Conservation (phyloP, 2,797 vertebrate genomes). For the Halcyon smyrnensis region DNA sequence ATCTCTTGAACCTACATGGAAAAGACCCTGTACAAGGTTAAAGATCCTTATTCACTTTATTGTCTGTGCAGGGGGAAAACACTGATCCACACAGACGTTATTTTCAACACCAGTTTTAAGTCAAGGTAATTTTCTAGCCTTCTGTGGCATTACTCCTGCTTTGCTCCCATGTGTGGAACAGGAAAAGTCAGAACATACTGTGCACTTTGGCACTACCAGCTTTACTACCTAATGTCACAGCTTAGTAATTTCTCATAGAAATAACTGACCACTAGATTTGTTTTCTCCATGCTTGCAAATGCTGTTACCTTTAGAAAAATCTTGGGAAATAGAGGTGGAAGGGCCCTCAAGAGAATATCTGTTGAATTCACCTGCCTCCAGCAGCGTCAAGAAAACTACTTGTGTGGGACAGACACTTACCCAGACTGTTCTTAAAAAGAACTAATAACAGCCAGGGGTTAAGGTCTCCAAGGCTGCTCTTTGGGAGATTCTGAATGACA, state of each 20-base stretch:
- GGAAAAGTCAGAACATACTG: rapidly evolving
- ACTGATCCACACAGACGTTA: neutral
- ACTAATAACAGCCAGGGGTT: neutral
- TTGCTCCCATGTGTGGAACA: neutral
- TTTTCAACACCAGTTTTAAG: neutral
- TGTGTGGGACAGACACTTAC: neutral
- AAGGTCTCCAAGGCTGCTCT: neutral
- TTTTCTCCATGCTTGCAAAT: neutral
- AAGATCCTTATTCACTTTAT: neutral
- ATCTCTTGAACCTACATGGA: neutral
- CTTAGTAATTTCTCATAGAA: neutral
- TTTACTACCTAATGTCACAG: neutral
- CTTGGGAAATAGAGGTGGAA: neutral
- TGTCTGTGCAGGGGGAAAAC: neutral
- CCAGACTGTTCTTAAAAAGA: neutral
- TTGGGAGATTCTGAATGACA: neutral
- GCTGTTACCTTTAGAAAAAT: neutral
- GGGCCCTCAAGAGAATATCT: neutral
- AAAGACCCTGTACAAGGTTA: neutral
- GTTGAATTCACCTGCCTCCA: neutral
- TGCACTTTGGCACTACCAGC: neutral
- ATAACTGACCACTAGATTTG: neutral
- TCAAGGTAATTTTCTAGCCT: neutral
- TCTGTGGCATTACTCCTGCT: neutral
- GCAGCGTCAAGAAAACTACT: neutral